These are phyloP conservation scores for Percina caprodes DNA, from an alignment of 2,113 vertebrate genomes.

Conservation along the genomic window DNA sequence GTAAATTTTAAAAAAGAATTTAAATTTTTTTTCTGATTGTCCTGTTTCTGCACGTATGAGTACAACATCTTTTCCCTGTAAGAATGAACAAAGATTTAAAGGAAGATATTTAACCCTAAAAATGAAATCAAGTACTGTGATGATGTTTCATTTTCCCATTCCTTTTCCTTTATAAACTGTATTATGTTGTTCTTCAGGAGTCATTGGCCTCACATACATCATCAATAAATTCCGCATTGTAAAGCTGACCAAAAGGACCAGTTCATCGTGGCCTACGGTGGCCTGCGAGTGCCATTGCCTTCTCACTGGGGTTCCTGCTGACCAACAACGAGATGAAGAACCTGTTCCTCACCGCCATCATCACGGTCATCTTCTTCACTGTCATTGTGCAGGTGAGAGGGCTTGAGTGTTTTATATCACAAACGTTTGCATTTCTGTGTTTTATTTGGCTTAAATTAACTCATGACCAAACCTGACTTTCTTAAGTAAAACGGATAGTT, in stretches of 20 bases:
- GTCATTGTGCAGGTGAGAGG: conserved; percentile 95
- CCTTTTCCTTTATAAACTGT: neutral
- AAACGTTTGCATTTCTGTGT: neutral
- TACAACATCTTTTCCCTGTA: neutral
- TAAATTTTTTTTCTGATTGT: neutral
- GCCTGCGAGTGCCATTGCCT: conserved; percentile 95
- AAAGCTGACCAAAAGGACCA: conserved; percentile 97
- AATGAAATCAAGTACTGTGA: too few relatives aligned
- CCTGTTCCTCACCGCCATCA: conserved; percentile 97
- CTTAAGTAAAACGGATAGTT: too few relatives aligned
- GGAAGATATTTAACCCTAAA: neutral
- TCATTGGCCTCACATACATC: conserved; percentile 92
- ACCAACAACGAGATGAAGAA: conserved; percentile 85
- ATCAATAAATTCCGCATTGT: conserved; percentile 97
- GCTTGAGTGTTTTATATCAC: too few relatives aligned
- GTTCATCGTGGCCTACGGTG: conserved; percentile 97
- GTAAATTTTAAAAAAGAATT: too few relatives aligned
- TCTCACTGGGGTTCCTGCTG: conserved; percentile 93
- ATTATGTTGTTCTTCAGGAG: conserved; percentile 81
- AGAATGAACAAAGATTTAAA: neutral
- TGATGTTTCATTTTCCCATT: neutral
- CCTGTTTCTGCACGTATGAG: neutral
- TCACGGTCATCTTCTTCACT: conserved; percentile 98
- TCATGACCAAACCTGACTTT: too few relatives aligned
- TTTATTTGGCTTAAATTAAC: neutral